Evolutionary conservation across 2,797 vertebrate species (phyloP), one percentile per base, ranked within the genome.

Genomic region (Phyllotis vaccarum): DNA sequence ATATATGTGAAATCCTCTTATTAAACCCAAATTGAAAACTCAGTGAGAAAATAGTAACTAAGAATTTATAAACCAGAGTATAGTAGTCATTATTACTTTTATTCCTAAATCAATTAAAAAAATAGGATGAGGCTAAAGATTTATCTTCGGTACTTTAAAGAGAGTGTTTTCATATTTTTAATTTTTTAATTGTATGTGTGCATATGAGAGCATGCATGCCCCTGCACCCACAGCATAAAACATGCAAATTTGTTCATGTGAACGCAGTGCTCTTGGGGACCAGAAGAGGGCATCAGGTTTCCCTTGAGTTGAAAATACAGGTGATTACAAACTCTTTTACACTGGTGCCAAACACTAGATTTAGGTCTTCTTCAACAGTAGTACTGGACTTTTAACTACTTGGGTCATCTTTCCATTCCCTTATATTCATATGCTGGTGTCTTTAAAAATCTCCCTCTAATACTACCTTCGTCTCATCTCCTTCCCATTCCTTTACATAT

Each of bases 211-310:
- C 70, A 40, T 13, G 31, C 3, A 24, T 11, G 5, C 22, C 11
- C 22, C 6, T 43, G 22, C 5, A 24, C 21, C 37, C 37, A 24
- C 13, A 43, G 37, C 22, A 10, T 5, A 43, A 74, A 74, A 10
- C 49, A 34, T 79, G 31, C 49, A 54, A n/a, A 54, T 21, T 79
- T 6, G 29, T n/a, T 79, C 17, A 54, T 79, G 49, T 86, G 62
- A 37, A 22, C 52, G 62, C 46, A 86, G 31, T 86, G 31, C 62
- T 86, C 21, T 37, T 86, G 62, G 1, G 46, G 49, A 31, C 31
- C 83, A 86, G 83, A 52, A 86, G 83, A 68, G 83, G 83, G 83
- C 62, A 86, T 68, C 21, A 68, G 46, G n/a, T 86, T 70, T 86
- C 12, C 21, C 34, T 22, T 7, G 22, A 86, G 62, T 43, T 68